Evolutionary conservation across 2,797 vertebrate genomes (phyloP), one percentile per base, ranked within the genome.

Genomic region (Cirrhinus molitorella): DNA sequence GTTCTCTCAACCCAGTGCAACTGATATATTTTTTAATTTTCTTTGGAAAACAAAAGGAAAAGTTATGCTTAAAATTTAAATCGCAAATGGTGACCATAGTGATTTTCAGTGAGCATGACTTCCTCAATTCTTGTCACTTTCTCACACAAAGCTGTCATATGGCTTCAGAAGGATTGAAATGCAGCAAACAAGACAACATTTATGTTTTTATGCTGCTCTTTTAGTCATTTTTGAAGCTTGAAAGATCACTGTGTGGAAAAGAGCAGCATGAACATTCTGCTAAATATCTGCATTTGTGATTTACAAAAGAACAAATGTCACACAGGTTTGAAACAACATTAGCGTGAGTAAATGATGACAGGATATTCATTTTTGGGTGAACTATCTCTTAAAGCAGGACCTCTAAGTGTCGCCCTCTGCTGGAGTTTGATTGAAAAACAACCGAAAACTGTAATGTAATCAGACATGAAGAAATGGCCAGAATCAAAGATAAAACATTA

Each of bases 241-340:
- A 11, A 19, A 34, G 31, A 34, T 34, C 31, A 8, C 31, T 40
- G 31, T 10, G 10, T 23, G 21, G 7, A 57, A 75, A 75, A 23
- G 72, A 57, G 53, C 53, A 75, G 72, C 72, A 57, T 23, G 7
- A 40, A 23, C 72, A 23, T 57, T 75, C 47, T 31, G 47, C 51
- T 75, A 75, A 75, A 75, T 8, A 57, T 40, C 72, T 75, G 12
- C 51, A 9, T 57, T 40, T 5, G 13, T 23, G 31, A 40, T 40
- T 11, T 31, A 57, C 51, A 23, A 1, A 34, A n/a, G 11, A 3
- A 31, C 70, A 21, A 53, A 31, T 7, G 10, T 55, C 72, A 17
- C 16, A 34, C 51, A 23, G 31, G 13, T 40, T 40, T 57, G 23
- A 11, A 21, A 19, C 5, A 5, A 21, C 23, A 3, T 0, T 9